Evolutionary conservation across 2,888 invertebrate genomes (phyloP), one percentile per base, ranked within the genome.

Genomic region (Lottia gigantea): DNA sequence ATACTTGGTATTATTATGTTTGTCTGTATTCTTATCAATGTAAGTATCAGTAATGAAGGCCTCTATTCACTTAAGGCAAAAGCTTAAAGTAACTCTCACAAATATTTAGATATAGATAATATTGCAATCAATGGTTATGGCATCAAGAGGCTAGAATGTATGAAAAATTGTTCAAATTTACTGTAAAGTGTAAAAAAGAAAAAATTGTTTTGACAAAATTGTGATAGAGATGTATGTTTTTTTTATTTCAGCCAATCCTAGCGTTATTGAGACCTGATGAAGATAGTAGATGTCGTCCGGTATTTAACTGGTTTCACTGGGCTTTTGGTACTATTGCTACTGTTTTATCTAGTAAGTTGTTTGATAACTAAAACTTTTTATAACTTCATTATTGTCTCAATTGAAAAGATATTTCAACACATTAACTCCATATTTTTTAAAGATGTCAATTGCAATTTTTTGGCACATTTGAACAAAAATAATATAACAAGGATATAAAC

Each of bases 261-360:
- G 85, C 86, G 14, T 71, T 89, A 69, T 81, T 86, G 68, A 81
- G 88, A 25, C 87, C 86, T 26, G 70, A 80, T 31, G 85, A 86
- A 45, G 81, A 84, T 62, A 77, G 78, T 72, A 75, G 78, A 3
- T 83, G 83, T 69, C 79, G 87, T 14, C 87, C 87, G 2, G 80
- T 87, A 68, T 87, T 87, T 76, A 89, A 89, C 81, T 89, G 88
- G 88, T 79, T 88, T 70, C 86, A 88, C 76, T 88, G 88, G 86
- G 80, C 85, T 25, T 82, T 88, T 81, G 88, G 88, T 70, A 85
- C 86, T 16, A 82, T 87, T 55, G 88, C 85, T 65, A 82, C 83
- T 76, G 83, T 87, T 64, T 83, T 89, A 46, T 84, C 87, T 64
- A 85, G 88, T 88, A 80, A 80, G 87, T 82, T n/a, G n/a, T n/a